A percentile compares a stretch with the other conserved stretches of the same genome.
These are phyloP conservation scores for Champsocephalus esox DNA, from an alignment of 2,797 vertebrate species.

Conservation along the genomic window DNA sequence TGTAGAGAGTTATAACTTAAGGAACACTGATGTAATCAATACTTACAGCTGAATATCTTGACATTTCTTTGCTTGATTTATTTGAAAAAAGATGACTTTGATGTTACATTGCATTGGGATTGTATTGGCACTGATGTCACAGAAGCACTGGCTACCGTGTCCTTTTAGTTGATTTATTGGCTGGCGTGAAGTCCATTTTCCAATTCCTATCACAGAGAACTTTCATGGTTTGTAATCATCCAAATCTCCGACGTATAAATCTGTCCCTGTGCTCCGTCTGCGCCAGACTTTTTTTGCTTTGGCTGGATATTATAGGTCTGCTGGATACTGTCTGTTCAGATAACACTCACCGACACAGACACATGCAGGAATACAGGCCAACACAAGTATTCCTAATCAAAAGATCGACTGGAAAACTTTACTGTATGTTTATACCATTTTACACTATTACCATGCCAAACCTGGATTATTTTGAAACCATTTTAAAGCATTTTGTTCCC, in stretches of 20 bases:
- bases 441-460: constrained; percentile 10
- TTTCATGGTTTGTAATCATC: constrained; percentile 69
- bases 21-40: not conserved
- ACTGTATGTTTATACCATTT: not conserved
- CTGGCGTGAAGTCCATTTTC: constrained; percentile 54
- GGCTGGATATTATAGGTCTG: constrained; percentile 6
- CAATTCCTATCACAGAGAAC: constrained; percentile 60
- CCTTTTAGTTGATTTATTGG: constrained; percentile 57
- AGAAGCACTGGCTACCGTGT: constrained; percentile 52
- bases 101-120: constrained; percentile 32
- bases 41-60: constrained; percentile 7
- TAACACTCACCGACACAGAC: constrained; percentile 27
- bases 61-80: not conserved
- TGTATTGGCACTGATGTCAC: not conserved
- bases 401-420: not conserved
- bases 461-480: not conserved
- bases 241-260: constrained; percentile 71
- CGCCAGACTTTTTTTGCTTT: constrained; percentile 49
- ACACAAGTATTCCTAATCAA: constrained; percentile 19
- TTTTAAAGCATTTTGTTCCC: not conserved
- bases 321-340: constrained; percentile 31
- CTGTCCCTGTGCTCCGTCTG: constrained; percentile 56
- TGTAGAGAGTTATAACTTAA: not conserved
- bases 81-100: constrained; percentile 30
- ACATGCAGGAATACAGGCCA: constrained; percentile 6